These are phyloP conservation scores for Brienomyrus brachyistius DNA, from an alignment of 2,113 vertebrate species.

Conservation along the genomic window DNA sequence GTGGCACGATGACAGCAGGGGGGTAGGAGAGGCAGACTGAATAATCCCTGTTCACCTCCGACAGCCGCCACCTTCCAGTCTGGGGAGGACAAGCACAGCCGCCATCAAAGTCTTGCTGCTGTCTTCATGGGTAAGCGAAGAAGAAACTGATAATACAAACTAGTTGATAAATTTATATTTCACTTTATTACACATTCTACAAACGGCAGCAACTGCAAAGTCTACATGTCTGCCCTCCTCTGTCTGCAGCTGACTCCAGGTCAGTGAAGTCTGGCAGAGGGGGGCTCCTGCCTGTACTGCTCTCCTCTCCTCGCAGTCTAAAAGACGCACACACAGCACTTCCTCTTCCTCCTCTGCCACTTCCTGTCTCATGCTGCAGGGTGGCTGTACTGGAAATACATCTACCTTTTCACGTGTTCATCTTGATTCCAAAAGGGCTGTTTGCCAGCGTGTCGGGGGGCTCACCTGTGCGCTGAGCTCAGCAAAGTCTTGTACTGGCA, in stretches of 20 bases:
- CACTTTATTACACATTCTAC: neutral
- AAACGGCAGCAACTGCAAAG: neutral
- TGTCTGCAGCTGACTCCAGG: neutral
- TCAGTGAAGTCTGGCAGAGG: neutral
- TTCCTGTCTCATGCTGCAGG: conserved; percentile 23
- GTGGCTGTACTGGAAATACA: neutral
- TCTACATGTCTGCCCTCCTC: neutral
- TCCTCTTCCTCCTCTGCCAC: conserved; percentile 17
- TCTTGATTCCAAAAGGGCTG: neutral
- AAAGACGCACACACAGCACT: neutral
- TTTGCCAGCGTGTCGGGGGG: neutral
- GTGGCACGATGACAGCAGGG: conserved; percentile 56
- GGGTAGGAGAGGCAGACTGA: conserved; percentile 67
- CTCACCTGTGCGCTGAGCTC: conserved; percentile 61
- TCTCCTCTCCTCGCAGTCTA: neutral
- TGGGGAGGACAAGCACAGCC: conserved; percentile 29
- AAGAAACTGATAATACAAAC: neutral
- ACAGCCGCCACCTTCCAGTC: conserved; percentile 71
- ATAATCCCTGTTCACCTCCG: conserved; percentile 64
- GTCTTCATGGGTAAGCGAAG: neutral
- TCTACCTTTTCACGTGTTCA: neutral
- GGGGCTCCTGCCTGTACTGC: neutral
- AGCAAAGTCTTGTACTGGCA: conserved; percentile 52
- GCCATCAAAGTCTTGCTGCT: neutral
- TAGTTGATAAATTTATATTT: neutral